Evolutionary conservation across 2,888 invertebrate species (phyloP), one percentile per base, ranked within the genome.

Genomic region (Sesia apiformis): DNA sequence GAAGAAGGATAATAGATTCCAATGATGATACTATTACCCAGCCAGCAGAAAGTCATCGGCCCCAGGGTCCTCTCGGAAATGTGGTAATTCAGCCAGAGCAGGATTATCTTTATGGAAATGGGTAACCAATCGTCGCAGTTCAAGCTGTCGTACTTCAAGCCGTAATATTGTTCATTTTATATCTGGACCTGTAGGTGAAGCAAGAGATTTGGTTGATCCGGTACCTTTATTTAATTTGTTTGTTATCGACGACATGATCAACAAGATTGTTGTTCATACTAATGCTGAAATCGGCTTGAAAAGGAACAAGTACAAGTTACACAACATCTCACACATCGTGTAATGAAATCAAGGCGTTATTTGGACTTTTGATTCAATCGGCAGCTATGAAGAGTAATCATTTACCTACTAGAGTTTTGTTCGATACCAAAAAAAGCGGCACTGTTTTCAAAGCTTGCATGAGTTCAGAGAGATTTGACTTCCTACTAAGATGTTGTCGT

Each of bases 131-230:
- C 51, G 4, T 4, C 51, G 51, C n/a, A 51, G 39, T 38, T 8
- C 51, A 51, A 51, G 51, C 51, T 38, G 38, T 38, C 51, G 51
- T 51, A 51, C 51, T 5, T 51, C 51, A 51, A 38, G 38, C 39
- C 40, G 51, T 38, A 38, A 39, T 51, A 38, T 39, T 39, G 4
- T 7, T 39, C 51, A 51, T 51, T 51, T 51, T 51, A 51, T 51
- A 51, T 6, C 51, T 5, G 51, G 51, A 39, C 51, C 51, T 51
- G 51, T 51, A 51, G 39, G 39, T 51, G 51, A 51, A 51, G 51
- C 51, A 38, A 6, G 39, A 51, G 39, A 51, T 51, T 38, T 51
- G 4, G 40, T 51, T 38, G 51, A 39, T 51, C 51, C 51, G n/a
- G 4, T 51, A 38, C 51, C 23, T 38, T 38, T 38, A 51, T 51